Conservation (phyloP, 53 echinoderm and acorn worm genomes). For the Holothuria scabra region DNA sequence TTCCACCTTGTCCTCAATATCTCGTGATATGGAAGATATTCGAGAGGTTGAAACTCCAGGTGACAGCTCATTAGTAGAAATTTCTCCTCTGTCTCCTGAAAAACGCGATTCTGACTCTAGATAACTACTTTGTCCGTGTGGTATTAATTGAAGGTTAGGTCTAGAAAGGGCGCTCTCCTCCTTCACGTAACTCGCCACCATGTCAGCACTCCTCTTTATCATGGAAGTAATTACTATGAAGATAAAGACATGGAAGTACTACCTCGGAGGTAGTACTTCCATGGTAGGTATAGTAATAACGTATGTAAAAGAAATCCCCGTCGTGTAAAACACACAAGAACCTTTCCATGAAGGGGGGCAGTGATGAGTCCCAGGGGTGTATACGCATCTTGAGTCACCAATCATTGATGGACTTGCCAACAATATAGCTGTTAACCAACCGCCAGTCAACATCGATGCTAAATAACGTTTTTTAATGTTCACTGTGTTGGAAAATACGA, state of each 20-base stretch:
- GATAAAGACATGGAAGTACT: too few species aligned
- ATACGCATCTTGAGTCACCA: neutral
- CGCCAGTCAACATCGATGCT: neutral
- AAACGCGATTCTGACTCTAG: too few species aligned
- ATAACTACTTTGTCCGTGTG: too few species aligned
- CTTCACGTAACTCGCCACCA: neutral
- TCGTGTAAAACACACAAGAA: slow-evolving; percentile 4
- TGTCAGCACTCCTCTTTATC: slow-evolving; percentile 19
- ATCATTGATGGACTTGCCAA: neutral
- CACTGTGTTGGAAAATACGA: neutral
- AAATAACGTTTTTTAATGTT: neutral
- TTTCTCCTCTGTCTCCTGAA: too few species aligned
- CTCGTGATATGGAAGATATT: too few species aligned
- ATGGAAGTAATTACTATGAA: neutral
- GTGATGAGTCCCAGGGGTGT: slow-evolving; percentile 35
- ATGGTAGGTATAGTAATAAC: neutral
- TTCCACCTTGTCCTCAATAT: too few species aligned
- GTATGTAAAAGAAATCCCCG: slow-evolving; percentile 2
- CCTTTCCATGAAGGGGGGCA: slow-evolving; percentile 26
- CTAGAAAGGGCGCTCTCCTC: too few species aligned
- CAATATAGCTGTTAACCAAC: neutral
- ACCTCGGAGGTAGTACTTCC: too few species aligned
- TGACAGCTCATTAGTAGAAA: too few species aligned
- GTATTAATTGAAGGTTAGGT: too few species aligned
- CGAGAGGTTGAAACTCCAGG: too few species aligned